Evolutionary conservation across 2,888 invertebrate species (phyloP), one percentile per base, ranked within the genome.

Genomic region (Chorisops tibialis): DNA sequence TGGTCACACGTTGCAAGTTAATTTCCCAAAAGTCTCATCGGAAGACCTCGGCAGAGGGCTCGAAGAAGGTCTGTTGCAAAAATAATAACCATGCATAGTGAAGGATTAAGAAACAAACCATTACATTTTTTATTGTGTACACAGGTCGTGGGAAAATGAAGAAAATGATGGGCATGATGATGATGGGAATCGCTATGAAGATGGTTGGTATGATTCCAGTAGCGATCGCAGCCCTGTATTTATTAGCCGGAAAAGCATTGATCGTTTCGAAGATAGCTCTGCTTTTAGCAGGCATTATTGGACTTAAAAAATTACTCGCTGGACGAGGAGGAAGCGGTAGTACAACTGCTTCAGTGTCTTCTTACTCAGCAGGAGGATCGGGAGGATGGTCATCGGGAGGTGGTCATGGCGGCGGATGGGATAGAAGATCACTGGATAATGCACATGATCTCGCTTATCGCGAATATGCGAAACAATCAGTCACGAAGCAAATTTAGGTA

Each of bases 101-200:
- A 12, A 14, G 19, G 47, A 18, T 18, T 47, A 47, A 11, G 16
- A 41, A 7, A 21, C 7, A 12, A n/a, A 47, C 11, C 45, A 11
- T 16, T 14, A 2, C 1, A 12, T n/a, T 19, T 47, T 21, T 35
- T 7, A 50, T 24, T 45, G 5, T 43, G 41, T 14, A 41, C 21
- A 58, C 82, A 88, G 88, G 89, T 69, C 85, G 90, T 66, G 89
- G 89, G 2, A 89, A 91, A 77, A 90, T 90, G 89, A 91, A 91
- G 82, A 90, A 91, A 71, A 91, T 91, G 89, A 90, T 92, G 90
- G 85, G 88, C 37, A 90, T 89, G 85, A 78, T 85, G 77, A 80
- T 85, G 78, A 84, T 82, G 61, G 84, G 83, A 64, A 74, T 85
- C 65, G 85, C 84, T 12, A 79, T 85, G 74, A 30, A 30, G 30